Percentiles rank a stretch among this genome's conserved stretches.
These are phyloP conservation scores for Drosophila gaucha DNA, from an alignment of 2,888 invertebrate genomes.

Conservation along the genomic window DNA sequence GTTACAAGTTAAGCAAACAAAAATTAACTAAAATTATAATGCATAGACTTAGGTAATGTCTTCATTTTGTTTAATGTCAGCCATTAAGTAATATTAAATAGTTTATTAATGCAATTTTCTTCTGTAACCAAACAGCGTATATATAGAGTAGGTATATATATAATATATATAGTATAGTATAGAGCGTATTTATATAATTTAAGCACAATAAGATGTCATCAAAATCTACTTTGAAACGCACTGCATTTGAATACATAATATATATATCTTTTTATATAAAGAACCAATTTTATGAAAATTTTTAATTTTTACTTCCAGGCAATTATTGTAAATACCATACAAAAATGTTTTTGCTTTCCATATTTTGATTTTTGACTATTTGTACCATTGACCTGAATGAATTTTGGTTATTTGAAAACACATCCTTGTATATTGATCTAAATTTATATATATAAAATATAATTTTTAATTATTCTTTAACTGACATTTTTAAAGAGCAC, in stretches of 20 bases:
- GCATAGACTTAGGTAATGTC: conserved; percentile 67
- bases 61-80: conserved; percentile 43
- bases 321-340: conserved; percentile 63
- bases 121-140: conserved; percentile 38
- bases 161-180: conserved; percentile 28
- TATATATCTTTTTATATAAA: conserved; percentile 14
- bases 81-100: conserved; percentile 25
- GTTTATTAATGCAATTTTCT: conserved; percentile 26
- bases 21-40: conserved; percentile 36
- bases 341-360: conserved; percentile 55
- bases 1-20: conserved; percentile 33
- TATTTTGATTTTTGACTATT: conserved; percentile 42
- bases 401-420: conserved; percentile 22
- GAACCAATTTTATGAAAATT: not conserved
- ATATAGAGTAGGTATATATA: not conserved
- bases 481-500: no score
- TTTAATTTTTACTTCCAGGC: conserved; percentile 13
- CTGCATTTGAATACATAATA: conserved; percentile 10
- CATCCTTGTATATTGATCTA: conserved; percentile 27
- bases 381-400: conserved; percentile 68
- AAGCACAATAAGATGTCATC: conserved; percentile 76
- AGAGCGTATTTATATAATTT: conserved; percentile 33
- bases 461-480: conserved; percentile 2
- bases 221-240: conserved; percentile 64
- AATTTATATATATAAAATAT: conserved; percentile 29